These are phyloP conservation scores for Myiopsitta monachus DNA, from an alignment of 2,113 vertebrate species.

Conservation along the genomic window DNA sequence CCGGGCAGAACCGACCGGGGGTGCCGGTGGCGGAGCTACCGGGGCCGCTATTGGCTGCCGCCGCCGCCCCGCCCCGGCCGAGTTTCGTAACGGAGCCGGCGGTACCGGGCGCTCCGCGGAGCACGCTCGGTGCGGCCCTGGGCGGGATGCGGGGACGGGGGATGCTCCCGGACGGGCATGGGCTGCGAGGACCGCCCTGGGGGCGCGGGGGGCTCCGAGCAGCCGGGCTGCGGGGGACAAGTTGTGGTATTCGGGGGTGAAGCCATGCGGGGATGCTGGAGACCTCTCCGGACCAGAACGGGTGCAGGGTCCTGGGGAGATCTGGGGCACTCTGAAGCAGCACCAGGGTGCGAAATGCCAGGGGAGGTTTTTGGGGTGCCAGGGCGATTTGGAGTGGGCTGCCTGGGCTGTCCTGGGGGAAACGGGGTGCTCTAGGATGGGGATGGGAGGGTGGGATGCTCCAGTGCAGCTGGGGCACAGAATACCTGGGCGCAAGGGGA, in stretches of 20 bases:
- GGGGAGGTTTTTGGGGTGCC: neutral
- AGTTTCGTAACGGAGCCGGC: constrained; percentile 56
- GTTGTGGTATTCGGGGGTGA: neutral
- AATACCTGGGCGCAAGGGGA: neutral
- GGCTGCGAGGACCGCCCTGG: neutral
- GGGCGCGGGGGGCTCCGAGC: neutral
- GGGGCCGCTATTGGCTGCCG: constrained; percentile 12
- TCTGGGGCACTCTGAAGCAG: neutral
- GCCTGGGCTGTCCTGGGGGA: neutral
- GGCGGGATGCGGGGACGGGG: neutral
- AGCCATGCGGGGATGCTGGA: neutral
- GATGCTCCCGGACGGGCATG: neutral
- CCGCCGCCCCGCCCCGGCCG: constrained; percentile 4
- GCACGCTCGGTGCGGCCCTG: neutral
- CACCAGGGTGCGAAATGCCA: neutral
- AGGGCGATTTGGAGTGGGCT: neutral
- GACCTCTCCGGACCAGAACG: neutral
- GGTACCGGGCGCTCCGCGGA: neutral
- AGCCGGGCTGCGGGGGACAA: neutral
- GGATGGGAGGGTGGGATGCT: neutral
- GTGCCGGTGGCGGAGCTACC: neutral
- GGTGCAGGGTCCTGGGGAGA: fast-evolving
- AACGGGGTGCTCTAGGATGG: too few relatives aligned
- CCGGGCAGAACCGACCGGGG: neutral
- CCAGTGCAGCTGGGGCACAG: neutral